Evolutionary conservation across 2,888 invertebrate genomes (phyloP).

Genomic region (Azorinus chamasolen): DNA sequence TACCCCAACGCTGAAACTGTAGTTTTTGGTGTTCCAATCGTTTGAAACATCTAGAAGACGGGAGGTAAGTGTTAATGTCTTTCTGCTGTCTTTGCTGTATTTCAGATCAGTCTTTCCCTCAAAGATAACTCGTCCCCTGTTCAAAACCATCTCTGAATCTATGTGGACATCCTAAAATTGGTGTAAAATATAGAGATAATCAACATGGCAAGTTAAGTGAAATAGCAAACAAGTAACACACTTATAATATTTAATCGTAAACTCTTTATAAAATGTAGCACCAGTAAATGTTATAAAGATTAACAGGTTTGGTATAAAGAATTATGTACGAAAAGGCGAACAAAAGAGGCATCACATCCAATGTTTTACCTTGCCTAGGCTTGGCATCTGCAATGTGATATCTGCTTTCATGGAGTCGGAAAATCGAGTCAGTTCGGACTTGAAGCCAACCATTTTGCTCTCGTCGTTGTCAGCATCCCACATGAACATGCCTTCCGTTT

Average conservation of each 20-base stretch:
- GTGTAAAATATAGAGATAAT: too few species aligned
- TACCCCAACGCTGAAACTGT: constrained; percentile 69
- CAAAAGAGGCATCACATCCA: too few species aligned
- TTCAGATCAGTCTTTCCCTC: constrained; percentile 73
- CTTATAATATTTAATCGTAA: too few species aligned
- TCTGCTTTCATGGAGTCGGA: constrained; percentile 65
- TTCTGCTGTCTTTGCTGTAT: constrained; percentile 71
- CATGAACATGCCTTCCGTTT: constrained; percentile 61
- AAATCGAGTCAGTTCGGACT: constrained; percentile 50
- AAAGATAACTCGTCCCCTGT: constrained; percentile 68
- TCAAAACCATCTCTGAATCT: constrained; percentile 70
- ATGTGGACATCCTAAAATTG: constrained; percentile 70
- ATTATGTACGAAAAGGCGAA: too few species aligned
- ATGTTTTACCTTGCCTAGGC: constrained; percentile 68
- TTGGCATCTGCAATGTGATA: constrained; percentile 69
- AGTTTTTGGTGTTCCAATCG: constrained; percentile 64
- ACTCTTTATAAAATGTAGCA: too few species aligned
- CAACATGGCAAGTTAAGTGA: too few species aligned
- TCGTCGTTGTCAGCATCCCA: constrained; percentile 77
- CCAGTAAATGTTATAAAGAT: too few species aligned
- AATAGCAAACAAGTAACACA: too few species aligned
- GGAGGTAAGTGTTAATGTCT: constrained; percentile 71
- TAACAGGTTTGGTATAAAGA: too few species aligned
- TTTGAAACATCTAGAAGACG: constrained; percentile 69
- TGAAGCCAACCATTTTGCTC: constrained; percentile 68